phyloP scores from a whole-genome alignment of 2,113 vertebrate genomes.

The Eptesicus fuscus region DNA sequence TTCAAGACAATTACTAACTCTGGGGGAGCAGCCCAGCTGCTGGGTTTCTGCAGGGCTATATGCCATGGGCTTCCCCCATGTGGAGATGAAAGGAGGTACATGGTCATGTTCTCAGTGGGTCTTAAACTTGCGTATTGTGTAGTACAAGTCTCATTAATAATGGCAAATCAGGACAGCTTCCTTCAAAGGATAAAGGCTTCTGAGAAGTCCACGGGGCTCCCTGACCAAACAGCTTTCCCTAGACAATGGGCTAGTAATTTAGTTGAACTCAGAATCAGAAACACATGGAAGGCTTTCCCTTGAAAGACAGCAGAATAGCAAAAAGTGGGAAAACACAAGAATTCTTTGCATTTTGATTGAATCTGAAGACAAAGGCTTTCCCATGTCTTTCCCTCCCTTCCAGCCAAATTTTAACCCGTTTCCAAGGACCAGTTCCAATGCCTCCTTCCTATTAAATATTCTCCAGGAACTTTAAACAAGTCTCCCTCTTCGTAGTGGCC shows the following conservation, averaged over 20 bases:
- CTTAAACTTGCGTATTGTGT: slow-evolving; percentile 54
- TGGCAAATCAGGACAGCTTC: slow-evolving; percentile 69
- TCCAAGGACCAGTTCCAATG: neutral
- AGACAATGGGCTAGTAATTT: slow-evolving; percentile 68
- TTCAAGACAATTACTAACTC: slow-evolving; percentile 28
- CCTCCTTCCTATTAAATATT: neutral
- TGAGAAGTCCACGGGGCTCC: slow-evolving; percentile 53
- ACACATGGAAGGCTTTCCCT: slow-evolving; percentile 40
- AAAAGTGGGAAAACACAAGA: slow-evolving; percentile 42
- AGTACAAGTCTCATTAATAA: slow-evolving; percentile 65
- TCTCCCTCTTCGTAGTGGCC: neutral
- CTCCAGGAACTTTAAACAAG: neutral
- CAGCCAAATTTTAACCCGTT: neutral
- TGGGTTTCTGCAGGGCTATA: neutral
- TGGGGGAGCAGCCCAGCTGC: neutral
- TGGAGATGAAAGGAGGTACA: slow-evolving; percentile 49
- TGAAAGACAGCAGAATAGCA: slow-evolving; percentile 19
- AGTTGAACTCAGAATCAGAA: slow-evolving; percentile 53
- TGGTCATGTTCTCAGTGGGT: slow-evolving; percentile 59
- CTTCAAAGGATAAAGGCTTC: slow-evolving; percentile 68
- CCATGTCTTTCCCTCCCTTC: neutral
- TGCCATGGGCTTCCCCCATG: slow-evolving; percentile 10
- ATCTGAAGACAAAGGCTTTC: slow-evolving; percentile 24
- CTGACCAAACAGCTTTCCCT: slow-evolving; percentile 56
- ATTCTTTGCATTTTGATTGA: slow-evolving; percentile 39